Evolutionary conservation across 1,140 invertebrate species (phyloP), one percentile per base, ranked within the genome.

Genomic region (Papilio dardanus): DNA sequence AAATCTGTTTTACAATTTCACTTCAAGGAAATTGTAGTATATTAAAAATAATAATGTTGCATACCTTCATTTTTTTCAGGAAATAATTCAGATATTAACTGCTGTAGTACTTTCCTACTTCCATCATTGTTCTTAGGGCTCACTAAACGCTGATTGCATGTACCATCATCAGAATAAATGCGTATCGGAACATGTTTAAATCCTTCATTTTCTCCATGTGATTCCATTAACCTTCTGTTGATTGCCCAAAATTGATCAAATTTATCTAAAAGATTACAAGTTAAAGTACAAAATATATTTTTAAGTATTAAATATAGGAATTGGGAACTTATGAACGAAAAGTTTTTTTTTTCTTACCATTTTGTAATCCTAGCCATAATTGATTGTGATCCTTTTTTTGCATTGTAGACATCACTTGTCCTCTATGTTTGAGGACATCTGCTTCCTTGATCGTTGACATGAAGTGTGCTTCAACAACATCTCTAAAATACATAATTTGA

Each of bases 161-260:
- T 94, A 54, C 96, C 96, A 88, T 97, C 96, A 85, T 96, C 96
- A n/a, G 94, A 94, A 89, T 99, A 99, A 88, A 98, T 96, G 83
- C 97, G 96, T 85, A 98, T 97, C 74, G 98, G 98, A 95, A 99
- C 98, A 90, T 98, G 96, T 92, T 97, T 98, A 88, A 99, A 99
- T 33, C 95, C 95, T 80, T 98, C 97, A 89, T 95, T 95, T 33
- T 97, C 96, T 71, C 94, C 94, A 76, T 90, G 94, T 8, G 96
- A 94, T 91, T 99, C 98, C 99, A 99, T 99, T 67, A 99, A 92
- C 87, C 97, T 96, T 81, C 97, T 95, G 90, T 99, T 99, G 12
- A 99, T 96, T 6, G 97, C 96, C 99, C 99, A 99, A 93, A 99
- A 99, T 91, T 99, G 98, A 92, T 99, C 99, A 94, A 99, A 99